Percentiles rank a stretch among this genome's conserved stretches.
Conservation (phyloP, 2,888 invertebrate genomes). For the Brachynemurus nebulosus region DNA sequence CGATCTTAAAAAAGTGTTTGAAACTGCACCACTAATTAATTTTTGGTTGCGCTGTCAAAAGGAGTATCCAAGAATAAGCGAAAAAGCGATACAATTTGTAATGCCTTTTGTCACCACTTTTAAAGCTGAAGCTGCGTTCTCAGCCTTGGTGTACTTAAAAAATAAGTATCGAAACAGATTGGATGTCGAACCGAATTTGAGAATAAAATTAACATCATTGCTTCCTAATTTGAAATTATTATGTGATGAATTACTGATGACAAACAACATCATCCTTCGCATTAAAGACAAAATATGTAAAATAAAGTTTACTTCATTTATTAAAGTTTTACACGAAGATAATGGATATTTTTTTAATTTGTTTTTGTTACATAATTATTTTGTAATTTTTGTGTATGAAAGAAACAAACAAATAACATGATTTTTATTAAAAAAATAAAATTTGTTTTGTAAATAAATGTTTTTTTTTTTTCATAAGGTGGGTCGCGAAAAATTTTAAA, state of each 20-base stretch:
- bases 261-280: constrained; percentile 12
- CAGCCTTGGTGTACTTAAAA: constrained; percentile 12
- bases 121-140: constrained; percentile 4
- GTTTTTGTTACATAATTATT: neutral
- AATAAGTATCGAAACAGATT: constrained; percentile 13
- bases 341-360: neutral
- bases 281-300: constrained; percentile 18
- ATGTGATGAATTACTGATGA: constrained; percentile 12
- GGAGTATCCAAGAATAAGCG: neutral
- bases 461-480: constrained; percentile 6
- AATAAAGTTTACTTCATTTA: neutral
- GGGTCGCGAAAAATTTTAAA: constrained; percentile 5
- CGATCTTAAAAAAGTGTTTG: neutral
- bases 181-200: constrained; percentile 11
- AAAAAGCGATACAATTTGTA: neutral
- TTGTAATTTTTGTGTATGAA: constrained; percentile 1
- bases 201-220: constrained; percentile 14
- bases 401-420: constrained; percentile 3
- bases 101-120: neutral
- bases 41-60: constrained; percentile 1
- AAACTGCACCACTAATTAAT: neutral
- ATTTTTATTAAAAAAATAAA: constrained; percentile 2
- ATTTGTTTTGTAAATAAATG: constrained; percentile 6
- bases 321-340: neutral
- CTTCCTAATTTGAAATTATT: constrained; percentile 11